Evolutionary conservation across 1,140 invertebrate genomes (phyloP).

Genomic region (Drosophila trapezifrons): DNA sequence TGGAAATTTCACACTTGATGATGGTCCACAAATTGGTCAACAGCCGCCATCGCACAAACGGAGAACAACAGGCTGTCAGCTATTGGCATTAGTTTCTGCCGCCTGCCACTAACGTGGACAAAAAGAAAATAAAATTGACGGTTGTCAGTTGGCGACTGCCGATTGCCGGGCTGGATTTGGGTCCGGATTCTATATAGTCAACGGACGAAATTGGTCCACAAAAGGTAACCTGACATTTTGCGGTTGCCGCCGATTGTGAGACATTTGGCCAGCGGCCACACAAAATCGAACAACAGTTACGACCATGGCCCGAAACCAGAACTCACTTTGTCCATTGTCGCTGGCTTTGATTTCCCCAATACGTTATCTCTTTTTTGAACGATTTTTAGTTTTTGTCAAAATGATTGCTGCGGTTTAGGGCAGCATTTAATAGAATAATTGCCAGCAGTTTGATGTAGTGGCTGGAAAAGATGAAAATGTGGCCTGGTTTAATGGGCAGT

Average conservation of each 20-base stretch:
- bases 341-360: constrained; percentile 67
- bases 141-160: constrained; percentile 14
- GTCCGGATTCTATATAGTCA: constrained; percentile 10
- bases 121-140: constrained; percentile 76
- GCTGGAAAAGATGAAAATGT: background rate
- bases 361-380: constrained; percentile 8
- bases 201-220: constrained; percentile 32
- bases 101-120: constrained; percentile 53
- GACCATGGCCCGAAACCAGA: constrained; percentile 48
- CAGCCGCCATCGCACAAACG: constrained; percentile 43
- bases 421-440: constrained; percentile 31
- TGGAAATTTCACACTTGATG: constrained; percentile 81
- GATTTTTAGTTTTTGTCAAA: constrained; percentile 1
- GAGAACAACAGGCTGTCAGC: constrained; percentile 54
- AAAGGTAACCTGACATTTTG: constrained; percentile 74
- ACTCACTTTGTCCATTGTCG: constrained; percentile 36
- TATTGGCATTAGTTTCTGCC: constrained; percentile 53
- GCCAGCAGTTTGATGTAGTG: constrained; percentile 3
- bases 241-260: constrained; percentile 64
- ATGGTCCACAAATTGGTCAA: constrained; percentile 80
- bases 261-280: constrained; percentile 50
- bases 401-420: constrained; percentile 17
- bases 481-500: background rate
- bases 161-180: constrained; percentile 5
- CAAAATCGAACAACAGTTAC: constrained; percentile 47